A percentile compares a stretch with the other conserved stretches of the same genome.
Evolutionary conservation across 2,797 vertebrate species (phyloP).

Genomic region (Scomberomorus guttatus): DNA sequence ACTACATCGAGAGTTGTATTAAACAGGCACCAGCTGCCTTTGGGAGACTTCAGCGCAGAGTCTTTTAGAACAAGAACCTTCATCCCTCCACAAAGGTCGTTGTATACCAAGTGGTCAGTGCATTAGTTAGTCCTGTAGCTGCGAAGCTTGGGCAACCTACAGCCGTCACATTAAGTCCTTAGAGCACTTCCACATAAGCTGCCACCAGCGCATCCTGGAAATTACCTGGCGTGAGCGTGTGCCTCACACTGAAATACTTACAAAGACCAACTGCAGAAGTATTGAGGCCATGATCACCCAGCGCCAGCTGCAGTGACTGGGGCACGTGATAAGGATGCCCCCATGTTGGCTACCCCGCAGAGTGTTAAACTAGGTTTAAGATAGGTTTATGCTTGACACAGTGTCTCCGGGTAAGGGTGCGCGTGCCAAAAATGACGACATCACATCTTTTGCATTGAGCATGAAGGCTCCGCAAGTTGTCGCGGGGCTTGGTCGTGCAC

Average conservation of each 20-base stretch:
- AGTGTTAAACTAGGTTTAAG: no score
- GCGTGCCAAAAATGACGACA: no score
- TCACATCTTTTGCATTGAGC: no score
- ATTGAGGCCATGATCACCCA: neutral
- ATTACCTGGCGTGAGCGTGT: neutral
- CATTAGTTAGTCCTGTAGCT: neutral
- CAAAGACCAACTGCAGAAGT: neutral
- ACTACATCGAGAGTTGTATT: no score
- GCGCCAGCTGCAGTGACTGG: neutral
- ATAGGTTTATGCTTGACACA: no score
- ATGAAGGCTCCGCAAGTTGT: no score
- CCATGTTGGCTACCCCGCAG: no score
- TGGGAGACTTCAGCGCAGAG: neutral
- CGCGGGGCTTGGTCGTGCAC: no score
- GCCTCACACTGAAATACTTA: neutral
- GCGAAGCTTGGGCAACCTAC: neutral
- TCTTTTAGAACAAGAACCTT: constrained; percentile 1
- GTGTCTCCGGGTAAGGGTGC: no score
- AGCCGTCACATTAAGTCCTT: neutral
- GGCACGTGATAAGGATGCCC: no score
- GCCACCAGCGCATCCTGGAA: neutral
- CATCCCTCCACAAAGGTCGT: neutral
- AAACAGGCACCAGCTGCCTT: no score
- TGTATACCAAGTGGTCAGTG: neutral
- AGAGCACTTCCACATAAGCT: no score